phyloP scores from a whole-genome alignment of 2,797 vertebrate genomes.

The Xenops minutus region DNA sequence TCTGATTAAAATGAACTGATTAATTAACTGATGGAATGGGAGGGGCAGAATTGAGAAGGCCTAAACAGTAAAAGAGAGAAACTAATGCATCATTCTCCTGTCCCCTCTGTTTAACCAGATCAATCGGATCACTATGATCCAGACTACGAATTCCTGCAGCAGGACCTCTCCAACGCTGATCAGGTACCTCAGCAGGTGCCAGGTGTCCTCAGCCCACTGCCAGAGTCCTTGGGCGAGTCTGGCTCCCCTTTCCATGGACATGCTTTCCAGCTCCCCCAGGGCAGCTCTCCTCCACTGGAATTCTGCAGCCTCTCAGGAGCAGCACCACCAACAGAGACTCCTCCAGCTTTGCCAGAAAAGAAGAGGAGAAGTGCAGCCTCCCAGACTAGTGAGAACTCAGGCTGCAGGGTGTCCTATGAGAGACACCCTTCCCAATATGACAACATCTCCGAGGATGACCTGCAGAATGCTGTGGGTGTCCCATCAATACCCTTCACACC shows the following conservation, averaged over 20 bases:
- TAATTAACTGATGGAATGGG: background rate
- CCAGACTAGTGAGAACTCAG: constrained; percentile 73
- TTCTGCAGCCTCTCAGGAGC: constrained; percentile 69
- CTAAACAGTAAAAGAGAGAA: background rate
- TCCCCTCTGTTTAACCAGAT: constrained; percentile 75
- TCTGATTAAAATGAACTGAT: background rate
- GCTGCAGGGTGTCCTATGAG: constrained; percentile 83
- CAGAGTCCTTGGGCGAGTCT: constrained; percentile 89
- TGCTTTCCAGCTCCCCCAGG: constrained; percentile 78
- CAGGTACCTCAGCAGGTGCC: constrained; percentile 82
- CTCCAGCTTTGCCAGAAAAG: constrained; percentile 92
- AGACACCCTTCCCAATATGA: constrained; percentile 92
- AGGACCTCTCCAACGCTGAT: constrained; percentile 91
- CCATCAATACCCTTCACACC: constrained; percentile 51
- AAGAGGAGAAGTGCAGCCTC: constrained; percentile 86
- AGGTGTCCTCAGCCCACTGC: constrained; percentile 88
- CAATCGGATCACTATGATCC: constrained; percentile 94
- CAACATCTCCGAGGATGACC: constrained; percentile 92
- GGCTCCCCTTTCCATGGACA: constrained; percentile 86
- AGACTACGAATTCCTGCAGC: constrained; percentile 97
- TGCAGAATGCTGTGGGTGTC: constrained; percentile 70
- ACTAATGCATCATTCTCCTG: background rate
- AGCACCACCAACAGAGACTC: constrained; percentile 75
- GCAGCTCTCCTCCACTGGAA: constrained; percentile 70
- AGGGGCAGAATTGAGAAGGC: background rate